phyloP scores from a whole-genome alignment of 2,888 invertebrate species.

The Volucella inanis region DNA sequence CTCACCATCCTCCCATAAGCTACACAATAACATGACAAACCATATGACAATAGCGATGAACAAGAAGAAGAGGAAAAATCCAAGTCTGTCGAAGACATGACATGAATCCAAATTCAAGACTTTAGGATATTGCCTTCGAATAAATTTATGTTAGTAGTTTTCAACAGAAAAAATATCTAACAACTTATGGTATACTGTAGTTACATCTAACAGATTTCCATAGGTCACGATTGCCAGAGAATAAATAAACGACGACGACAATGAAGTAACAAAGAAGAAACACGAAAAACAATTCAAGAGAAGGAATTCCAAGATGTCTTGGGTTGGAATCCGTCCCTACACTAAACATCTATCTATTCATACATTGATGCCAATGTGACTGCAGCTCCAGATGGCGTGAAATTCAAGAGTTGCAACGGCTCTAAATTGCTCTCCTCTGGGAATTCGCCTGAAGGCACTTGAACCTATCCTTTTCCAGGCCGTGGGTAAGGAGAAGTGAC shows the following conservation, averaged over 20 bases:
- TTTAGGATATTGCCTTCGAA: slow-evolving; percentile 28
- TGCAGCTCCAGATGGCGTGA: slow-evolving; percentile 26
- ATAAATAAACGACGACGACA: slow-evolving; percentile 28
- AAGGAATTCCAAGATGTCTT: slow-evolving; percentile 38
- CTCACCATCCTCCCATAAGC: slow-evolving; percentile 16
- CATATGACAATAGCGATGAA: neutral
- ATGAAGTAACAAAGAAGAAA: slow-evolving; percentile 5
- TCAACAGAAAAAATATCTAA: slow-evolving; percentile 15
- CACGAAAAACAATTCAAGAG: slow-evolving; percentile 19
- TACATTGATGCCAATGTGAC: neutral
- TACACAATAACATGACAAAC: neutral
- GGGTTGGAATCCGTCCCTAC: neutral
- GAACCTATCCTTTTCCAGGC: slow-evolving; percentile 11
- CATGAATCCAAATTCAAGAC: slow-evolving; percentile 32
- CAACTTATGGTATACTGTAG: too few relatives aligned
- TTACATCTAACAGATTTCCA: slow-evolving; percentile 2
- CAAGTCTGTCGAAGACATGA: slow-evolving; percentile 14
- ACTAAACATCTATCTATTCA: neutral
- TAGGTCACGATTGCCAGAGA: slow-evolving; percentile 37
- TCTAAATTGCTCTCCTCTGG: slow-evolving; percentile 15
- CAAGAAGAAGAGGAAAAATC: neutral
- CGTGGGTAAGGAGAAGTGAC: slow-evolving; percentile 5
- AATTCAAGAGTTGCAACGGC: slow-evolving; percentile 24
- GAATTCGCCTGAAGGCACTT: slow-evolving; percentile 5
- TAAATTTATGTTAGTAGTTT: slow-evolving; percentile 47